phyloP scores from a whole-genome alignment of 2,888 invertebrate species.

The Chaetoderma sp. region DNA sequence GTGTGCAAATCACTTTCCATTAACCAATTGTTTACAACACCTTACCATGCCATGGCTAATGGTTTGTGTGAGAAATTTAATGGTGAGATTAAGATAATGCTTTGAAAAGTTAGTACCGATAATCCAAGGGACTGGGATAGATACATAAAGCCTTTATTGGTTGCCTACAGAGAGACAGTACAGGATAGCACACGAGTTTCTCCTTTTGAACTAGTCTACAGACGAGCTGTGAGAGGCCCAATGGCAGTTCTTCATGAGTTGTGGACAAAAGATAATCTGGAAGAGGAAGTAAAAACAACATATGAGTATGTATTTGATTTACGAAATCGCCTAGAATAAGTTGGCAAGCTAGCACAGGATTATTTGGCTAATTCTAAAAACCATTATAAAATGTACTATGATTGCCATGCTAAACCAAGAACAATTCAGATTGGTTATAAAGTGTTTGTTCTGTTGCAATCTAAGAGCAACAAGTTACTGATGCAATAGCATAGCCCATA shows the following conservation, averaged over 20 bases:
- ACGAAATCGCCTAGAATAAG: too few species aligned
- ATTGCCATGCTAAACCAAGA: conserved; percentile 35
- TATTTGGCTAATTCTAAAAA: conserved; percentile 10
- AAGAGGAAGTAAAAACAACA: too few species aligned
- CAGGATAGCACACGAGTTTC: conserved; percentile 17
- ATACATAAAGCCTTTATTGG: background rate
- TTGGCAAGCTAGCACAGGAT: conserved; percentile 29
- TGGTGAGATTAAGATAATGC: conserved; percentile 20
- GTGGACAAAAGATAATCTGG: conserved; percentile 23
- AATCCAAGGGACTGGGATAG: background rate
- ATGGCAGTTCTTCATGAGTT: conserved; percentile 28
- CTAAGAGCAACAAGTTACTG: conserved; percentile 38
- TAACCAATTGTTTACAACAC: conserved; percentile 22
- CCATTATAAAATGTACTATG: conserved; percentile 27
- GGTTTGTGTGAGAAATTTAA: conserved; percentile 35
- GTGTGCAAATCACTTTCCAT: conserved; percentile 28
- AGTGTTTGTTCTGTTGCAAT: conserved; percentile 38
- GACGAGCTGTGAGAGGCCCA: conserved; percentile 28
- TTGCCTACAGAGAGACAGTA: conserved; percentile 13
- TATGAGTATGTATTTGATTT: too few species aligned
- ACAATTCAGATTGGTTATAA: conserved; percentile 31
- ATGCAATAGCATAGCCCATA: too few species aligned
- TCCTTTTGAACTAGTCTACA: conserved; percentile 40
- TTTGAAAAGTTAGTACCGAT: background rate
- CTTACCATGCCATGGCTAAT: conserved; percentile 34